Conservation (phyloP, 92 coral and sea anemone genomes). For the Paramuricea clavata region DNA sequence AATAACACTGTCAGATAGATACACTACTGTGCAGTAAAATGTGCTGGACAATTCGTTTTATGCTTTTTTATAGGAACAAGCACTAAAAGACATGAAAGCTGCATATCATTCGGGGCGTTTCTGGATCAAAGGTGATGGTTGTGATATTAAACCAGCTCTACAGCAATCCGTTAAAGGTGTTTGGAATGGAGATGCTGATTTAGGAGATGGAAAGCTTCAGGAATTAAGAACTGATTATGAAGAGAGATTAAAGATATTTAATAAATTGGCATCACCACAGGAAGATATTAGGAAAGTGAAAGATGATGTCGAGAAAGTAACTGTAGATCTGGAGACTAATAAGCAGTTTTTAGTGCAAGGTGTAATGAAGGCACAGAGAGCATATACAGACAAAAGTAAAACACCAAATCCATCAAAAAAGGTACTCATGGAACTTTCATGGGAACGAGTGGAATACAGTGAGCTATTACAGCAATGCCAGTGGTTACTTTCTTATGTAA, state of each 20-base stretch:
- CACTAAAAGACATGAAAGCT: no score
- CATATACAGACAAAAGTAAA: conserved; percentile 50
- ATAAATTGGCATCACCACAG: conserved; percentile 16
- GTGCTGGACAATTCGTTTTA: no score
- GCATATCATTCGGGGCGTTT: no score
- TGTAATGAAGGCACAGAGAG: conserved; percentile 42
- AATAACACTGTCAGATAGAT: no score
- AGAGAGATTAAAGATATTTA: no score
- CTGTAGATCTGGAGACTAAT: no score
- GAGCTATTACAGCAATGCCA: no score
- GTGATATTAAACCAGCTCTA: conserved; percentile 38
- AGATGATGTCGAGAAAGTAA: conserved; percentile 20
- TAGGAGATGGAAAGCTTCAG: conserved; percentile 49
- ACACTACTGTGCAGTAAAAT: no score
- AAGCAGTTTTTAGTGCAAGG: conserved; percentile 52
- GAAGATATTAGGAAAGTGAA: conserved; percentile 18
- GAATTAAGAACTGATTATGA: no score
- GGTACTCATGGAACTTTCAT: conserved; percentile 62
- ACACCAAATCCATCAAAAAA: conserved; percentile 10
- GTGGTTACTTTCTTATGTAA: background rate
- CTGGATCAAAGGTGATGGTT: no score
- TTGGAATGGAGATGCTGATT: conserved; percentile 51
- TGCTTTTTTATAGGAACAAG: no score
- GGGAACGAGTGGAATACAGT: conserved; percentile 81
- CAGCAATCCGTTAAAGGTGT: conserved; percentile 6